phyloP scores from a whole-genome alignment of 2,888 invertebrate species.

The Sesia apiformis region DNA sequence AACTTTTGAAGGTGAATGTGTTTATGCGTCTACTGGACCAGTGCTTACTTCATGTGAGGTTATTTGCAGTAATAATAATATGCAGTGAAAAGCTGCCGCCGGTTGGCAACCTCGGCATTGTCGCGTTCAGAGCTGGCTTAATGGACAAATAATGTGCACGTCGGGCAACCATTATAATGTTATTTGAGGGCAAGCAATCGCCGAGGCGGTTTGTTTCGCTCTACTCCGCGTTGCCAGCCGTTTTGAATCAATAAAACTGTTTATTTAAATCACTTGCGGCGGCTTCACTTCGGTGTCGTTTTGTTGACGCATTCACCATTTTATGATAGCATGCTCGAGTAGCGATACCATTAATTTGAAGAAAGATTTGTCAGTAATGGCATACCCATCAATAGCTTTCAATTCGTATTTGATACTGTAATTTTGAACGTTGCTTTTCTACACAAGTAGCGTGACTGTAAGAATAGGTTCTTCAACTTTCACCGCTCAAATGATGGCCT shows the following conservation, averaged over 20 bases:
- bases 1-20: not conserved
- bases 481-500: not conserved
- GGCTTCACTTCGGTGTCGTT: slow-evolving; percentile 4
- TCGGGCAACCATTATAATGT: slow-evolving; percentile 54
- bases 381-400: not conserved
- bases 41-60: not conserved
- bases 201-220: slow-evolving; percentile 25
- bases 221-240: slow-evolving; percentile 18
- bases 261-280: slow-evolving; percentile 5
- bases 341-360: not conserved
- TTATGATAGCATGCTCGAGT: not conserved
- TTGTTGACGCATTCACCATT: not conserved
- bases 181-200: slow-evolving; percentile 55
- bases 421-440: not conserved
- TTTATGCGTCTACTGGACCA: not conserved
- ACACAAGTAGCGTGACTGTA: not conserved
- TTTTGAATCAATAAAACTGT: slow-evolving; percentile 13
- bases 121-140: slow-evolving; percentile 23
- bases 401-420: not conserved
- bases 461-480: not conserved
- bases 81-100: not conserved
- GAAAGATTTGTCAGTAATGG: not conserved
- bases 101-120: slow-evolving; percentile 2
- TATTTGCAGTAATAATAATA: slow-evolving; percentile 2
- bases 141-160: slow-evolving; percentile 65